These are phyloP conservation scores for Drosophila melanocephala DNA, from an alignment of 2,888 invertebrate genomes.

Conservation along the genomic window DNA sequence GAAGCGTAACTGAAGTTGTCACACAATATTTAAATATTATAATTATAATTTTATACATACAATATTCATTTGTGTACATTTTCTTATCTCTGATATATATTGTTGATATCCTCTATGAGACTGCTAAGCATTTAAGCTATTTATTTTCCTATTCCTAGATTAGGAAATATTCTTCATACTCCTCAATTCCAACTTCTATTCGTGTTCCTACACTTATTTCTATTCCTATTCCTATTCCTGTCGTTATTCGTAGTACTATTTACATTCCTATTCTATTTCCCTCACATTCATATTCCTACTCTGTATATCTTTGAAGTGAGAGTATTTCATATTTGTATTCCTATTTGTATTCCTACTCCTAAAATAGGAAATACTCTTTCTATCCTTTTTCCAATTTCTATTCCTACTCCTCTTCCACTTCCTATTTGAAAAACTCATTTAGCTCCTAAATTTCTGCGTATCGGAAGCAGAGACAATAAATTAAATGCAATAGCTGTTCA, in stretches of 20 bases:
- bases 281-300: no score
- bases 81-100: not conserved
- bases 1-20: not conserved
- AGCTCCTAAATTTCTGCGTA: not conserved
- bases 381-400: not conserved
- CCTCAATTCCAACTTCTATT: not conserved
- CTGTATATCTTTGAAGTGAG: not conserved
- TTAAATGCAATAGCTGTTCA: not conserved
- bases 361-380: not conserved
- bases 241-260: no score
- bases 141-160: not conserved
- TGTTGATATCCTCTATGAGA: not conserved
- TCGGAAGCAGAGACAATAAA: not conserved
- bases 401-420: not conserved
- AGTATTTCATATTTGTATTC: not conserved
- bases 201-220: not conserved
- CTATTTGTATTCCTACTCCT: not conserved
- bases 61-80: not conserved
- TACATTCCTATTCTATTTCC: no score
- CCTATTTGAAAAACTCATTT: not conserved
- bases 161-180: not conserved
- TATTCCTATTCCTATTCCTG: not conserved
- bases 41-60: not conserved
- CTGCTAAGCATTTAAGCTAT: not conserved
- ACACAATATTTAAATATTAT: not conserved